Percentiles rank a stretch among this genome's conserved stretches.
Conservation (phyloP, 2,113 vertebrate species). For the Mobula birostris region DNA sequence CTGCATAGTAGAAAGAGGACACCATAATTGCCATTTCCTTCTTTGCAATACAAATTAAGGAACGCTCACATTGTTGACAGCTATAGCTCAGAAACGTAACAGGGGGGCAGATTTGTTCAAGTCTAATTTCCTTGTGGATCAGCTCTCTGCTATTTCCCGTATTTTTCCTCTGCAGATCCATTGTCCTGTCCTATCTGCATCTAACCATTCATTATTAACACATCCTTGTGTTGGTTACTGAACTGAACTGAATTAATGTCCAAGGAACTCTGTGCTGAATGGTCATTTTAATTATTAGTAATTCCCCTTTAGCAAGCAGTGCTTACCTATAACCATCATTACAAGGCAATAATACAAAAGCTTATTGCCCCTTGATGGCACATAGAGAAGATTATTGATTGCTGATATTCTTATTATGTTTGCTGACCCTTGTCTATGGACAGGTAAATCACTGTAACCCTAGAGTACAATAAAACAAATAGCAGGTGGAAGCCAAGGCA, state of each 20-base stretch:
- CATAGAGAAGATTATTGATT: constrained; percentile 33
- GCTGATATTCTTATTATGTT: constrained; percentile 30
- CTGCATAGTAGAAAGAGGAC: not conserved
- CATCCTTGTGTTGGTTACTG: not conserved
- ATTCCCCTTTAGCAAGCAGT: constrained; percentile 23
- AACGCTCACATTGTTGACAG: not conserved
- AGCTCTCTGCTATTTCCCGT: not conserved
- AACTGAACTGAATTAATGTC: not conserved
- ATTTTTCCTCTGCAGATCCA: not conserved
- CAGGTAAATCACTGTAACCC: constrained; percentile 35
- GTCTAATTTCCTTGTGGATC: not conserved
- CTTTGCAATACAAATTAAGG: not conserved
- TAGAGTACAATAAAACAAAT: constrained; percentile 28
- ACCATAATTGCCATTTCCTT: not conserved
- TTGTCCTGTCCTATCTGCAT: not conserved
- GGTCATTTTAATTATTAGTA: not conserved
- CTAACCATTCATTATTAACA: not conserved
- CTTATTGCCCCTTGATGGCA: constrained; percentile 29
- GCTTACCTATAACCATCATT: not conserved
- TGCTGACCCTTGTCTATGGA: constrained; percentile 32
- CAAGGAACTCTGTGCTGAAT: not conserved
- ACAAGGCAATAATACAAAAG: not conserved
- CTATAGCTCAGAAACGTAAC: not conserved
- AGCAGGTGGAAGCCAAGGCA: constrained; percentile 19
- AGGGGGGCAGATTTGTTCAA: not conserved